These are phyloP conservation scores for Rhagonycha lutea DNA, from an alignment of 2,888 invertebrate species.

Conservation along the genomic window DNA sequence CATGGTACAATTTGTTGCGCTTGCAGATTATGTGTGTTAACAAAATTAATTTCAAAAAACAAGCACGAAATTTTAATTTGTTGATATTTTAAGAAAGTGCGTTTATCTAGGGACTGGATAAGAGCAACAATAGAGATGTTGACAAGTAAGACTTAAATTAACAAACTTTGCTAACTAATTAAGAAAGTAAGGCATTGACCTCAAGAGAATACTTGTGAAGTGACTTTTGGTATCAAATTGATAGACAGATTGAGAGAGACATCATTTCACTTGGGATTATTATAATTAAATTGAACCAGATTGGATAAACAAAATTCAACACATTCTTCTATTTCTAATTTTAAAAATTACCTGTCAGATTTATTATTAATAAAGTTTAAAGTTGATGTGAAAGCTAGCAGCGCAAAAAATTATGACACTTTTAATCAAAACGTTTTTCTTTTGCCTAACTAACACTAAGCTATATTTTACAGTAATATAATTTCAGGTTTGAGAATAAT, in stretches of 20 bases:
- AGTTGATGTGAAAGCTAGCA: neutral
- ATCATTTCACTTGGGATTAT: conserved; percentile 33
- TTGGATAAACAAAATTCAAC: conserved; percentile 23
- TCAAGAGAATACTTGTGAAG: conserved; percentile 40
- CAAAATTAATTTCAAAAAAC: neutral
- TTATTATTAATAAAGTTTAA: neutral
- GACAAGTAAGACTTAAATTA: conserved; percentile 52
- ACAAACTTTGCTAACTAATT: conserved; percentile 54
- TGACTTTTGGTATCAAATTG: conserved; percentile 36
- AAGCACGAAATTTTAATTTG: neutral
- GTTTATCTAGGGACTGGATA: neutral
- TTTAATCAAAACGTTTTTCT: neutral
- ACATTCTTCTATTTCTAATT: neutral
- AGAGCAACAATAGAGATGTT: conserved; percentile 41
- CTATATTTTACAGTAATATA: conserved; percentile 18
- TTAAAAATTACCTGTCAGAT: neutral
- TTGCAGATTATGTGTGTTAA: neutral
- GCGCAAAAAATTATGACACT: neutral
- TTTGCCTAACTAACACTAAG: neutral
- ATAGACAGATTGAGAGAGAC: conserved; percentile 35
- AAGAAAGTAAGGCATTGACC: conserved; percentile 52
- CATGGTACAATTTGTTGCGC: conserved; percentile 1
- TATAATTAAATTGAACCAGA: conserved; percentile 11
- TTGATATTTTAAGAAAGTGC: neutral
- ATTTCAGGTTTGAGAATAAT: conserved; percentile 24